Conservation (phyloP, 92 coral and sea anemone species). For the Actinernus sp. region DNA sequence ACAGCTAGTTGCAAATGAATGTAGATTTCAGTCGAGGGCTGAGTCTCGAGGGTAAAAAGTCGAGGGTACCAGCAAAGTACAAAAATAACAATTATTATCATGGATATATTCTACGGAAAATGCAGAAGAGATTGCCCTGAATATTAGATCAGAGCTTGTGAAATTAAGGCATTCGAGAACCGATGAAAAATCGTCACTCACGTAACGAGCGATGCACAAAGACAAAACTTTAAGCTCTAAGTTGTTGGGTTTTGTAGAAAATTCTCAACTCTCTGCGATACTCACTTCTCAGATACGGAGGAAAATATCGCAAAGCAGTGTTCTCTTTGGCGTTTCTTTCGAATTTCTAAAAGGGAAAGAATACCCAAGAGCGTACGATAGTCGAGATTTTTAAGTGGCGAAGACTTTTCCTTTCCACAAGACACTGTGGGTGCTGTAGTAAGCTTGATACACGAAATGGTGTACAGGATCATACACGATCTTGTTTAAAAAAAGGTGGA, state of each 20-base stretch:
- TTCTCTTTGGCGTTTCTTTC: conserved; percentile 26
- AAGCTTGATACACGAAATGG: conserved; percentile 16
- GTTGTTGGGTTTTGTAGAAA: conserved; percentile 40
- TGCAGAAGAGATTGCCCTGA: too few relatives aligned
- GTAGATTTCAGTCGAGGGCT: too few relatives aligned
- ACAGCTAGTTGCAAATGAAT: too few relatives aligned
- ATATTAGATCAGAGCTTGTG: too few relatives aligned
- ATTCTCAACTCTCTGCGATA: conserved; percentile 5
- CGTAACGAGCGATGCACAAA: not conserved
- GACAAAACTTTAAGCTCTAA: conserved; percentile 9
- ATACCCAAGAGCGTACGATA: conserved; percentile 37
- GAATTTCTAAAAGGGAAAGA: conserved; percentile 34
- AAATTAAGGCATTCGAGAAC: too few relatives aligned
- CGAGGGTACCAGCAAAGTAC: too few relatives aligned
- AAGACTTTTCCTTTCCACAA: too few relatives aligned
- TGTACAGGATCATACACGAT: conserved; percentile 2
- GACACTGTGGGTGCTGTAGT: too few relatives aligned
- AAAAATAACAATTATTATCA: too few relatives aligned
- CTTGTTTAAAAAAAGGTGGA: not conserved
- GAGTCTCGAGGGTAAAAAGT: too few relatives aligned
- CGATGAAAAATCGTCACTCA: conserved; percentile 16
- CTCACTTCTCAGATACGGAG: too few relatives aligned
- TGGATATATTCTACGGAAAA: too few relatives aligned
- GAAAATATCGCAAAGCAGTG: conserved; percentile 17
- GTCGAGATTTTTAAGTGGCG: conserved; percentile 2